These are phyloP conservation scores for Eulemur albifrons DNA, from an alignment of 2,797 vertebrate species.

Conservation along the genomic window DNA sequence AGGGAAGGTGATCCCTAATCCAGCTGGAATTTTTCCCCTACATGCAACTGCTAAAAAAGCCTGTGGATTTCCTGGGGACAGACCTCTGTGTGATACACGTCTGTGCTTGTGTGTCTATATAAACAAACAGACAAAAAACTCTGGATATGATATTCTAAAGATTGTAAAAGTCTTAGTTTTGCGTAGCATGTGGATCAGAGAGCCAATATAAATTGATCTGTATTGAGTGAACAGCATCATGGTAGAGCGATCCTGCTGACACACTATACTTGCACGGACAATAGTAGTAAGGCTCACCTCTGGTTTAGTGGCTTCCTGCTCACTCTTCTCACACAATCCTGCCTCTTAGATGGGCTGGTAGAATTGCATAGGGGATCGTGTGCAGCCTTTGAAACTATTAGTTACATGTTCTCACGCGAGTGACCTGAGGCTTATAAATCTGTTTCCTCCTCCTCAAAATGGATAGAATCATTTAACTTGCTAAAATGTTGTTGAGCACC, in stretches of 20 bases:
- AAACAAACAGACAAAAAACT: not conserved
- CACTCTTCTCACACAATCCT: not conserved
- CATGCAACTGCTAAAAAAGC: not conserved
- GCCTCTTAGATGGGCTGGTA: not conserved
- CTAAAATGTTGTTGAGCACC: not conserved
- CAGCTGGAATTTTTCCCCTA: not conserved
- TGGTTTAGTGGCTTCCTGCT: not conserved
- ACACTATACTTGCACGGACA: rapidly evolving
- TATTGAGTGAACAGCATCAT: not conserved
- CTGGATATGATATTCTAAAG: not conserved
- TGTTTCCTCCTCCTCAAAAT: not conserved
- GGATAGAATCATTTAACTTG: not conserved
- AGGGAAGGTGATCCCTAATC: too few relatives aligned
- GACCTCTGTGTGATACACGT: not conserved
- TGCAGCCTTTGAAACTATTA: not conserved
- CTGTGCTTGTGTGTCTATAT: not conserved
- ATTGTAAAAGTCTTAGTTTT: not conserved
- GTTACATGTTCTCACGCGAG: not conserved
- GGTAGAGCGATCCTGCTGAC: not conserved
- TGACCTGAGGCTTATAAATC: not conserved
- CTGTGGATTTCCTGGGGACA: not conserved
- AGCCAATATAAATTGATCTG: not conserved
- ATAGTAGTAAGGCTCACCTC: not conserved
- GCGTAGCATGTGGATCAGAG: not conserved
- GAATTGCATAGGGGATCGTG: not conserved